Evolutionary conservation across 2,113 vertebrate genomes (phyloP).

Genomic region (Fulmarus glacialis): DNA sequence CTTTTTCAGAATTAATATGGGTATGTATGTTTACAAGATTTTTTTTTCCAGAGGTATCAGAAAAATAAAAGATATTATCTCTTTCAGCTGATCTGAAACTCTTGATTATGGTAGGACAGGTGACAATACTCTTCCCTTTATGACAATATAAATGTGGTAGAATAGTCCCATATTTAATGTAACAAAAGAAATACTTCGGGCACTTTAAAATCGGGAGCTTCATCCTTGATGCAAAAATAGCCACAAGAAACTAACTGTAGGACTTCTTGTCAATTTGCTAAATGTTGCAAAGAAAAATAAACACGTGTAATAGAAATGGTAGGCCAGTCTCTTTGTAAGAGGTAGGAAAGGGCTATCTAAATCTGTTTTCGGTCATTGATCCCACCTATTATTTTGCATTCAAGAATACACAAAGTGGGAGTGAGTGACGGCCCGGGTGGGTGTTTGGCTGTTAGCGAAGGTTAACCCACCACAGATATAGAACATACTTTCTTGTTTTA

Average conservation of each 20-base stretch:
- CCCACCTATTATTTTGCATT: neutral
- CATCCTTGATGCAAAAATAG: neutral
- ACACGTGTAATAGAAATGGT: neutral
- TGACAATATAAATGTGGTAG: neutral
- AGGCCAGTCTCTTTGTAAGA: neutral
- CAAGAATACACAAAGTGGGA: neutral
- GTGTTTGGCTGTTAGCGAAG: neutral
- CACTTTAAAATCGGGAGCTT: neutral
- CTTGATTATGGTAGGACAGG: neutral
- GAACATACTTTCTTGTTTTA: neutral
- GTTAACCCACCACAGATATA: fast-evolving
- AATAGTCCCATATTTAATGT: neutral
- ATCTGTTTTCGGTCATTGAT: neutral
- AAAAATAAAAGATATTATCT: neutral
- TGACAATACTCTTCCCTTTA: neutral
- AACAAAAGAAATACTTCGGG: neutral
- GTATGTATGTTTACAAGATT: neutral
- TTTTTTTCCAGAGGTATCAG: neutral
- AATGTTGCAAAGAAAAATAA: neutral
- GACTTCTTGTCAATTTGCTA: neutral
- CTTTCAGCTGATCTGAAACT: neutral
- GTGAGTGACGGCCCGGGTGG: neutral
- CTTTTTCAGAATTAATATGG: neutral
- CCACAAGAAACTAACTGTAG: neutral
- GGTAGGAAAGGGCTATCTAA: neutral